These are phyloP conservation scores for Micronycteris hirsuta DNA, from an alignment of 2,113 vertebrate genomes.

Conservation along the genomic window DNA sequence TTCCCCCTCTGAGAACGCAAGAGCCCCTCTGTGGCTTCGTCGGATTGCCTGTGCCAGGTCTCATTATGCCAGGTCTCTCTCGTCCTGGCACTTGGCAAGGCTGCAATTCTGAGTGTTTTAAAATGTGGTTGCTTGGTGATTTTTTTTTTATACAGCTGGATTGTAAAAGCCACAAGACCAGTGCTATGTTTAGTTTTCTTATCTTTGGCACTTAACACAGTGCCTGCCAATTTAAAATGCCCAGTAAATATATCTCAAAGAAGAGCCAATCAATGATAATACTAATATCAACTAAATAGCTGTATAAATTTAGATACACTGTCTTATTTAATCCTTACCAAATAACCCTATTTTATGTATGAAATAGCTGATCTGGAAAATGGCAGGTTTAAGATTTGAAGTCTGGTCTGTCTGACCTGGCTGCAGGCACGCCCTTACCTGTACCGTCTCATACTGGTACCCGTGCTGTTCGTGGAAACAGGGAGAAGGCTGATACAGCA, in stretches of 20 bases:
- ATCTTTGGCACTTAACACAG: not conserved
- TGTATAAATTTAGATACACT: not conserved
- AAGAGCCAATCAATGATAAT: not conserved
- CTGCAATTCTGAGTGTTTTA: not conserved
- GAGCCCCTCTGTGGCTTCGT: not conserved
- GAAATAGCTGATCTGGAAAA: not conserved
- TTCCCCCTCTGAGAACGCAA: not conserved
- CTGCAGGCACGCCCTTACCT: not conserved
- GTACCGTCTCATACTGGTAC: not conserved
- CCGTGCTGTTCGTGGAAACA: not conserved
- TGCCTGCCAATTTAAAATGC: not conserved
- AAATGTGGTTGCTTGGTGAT: not conserved
- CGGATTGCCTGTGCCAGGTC: not conserved
- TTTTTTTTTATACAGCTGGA: not conserved
- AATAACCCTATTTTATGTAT: not conserved
- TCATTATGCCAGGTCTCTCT: not conserved
- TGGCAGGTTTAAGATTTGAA: not conserved
- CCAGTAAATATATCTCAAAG: not conserved
- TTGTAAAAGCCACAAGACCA: not conserved
- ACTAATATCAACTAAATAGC: not conserved
- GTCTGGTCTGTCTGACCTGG: not conserved
- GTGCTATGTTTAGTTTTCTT: not conserved
- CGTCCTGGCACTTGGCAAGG: not conserved
- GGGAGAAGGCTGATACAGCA: not conserved
- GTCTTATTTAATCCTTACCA: not conserved